Conservation (phyloP, 2,113 vertebrate genomes). For the Coptodon rendalli region DNA sequence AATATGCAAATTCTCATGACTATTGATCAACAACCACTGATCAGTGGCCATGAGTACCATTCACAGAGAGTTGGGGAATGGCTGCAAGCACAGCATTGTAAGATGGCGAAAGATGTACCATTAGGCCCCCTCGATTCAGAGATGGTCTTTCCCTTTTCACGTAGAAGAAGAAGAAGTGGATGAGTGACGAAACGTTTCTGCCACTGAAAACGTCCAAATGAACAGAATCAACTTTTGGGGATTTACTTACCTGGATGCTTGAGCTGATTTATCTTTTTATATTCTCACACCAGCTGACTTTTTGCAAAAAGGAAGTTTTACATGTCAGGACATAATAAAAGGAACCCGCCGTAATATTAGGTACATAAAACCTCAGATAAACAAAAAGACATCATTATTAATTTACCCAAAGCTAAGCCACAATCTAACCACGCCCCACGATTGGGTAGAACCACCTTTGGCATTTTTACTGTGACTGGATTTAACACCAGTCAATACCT, state of each 20-base stretch:
- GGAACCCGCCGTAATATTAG: rapidly evolving
- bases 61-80: background rate
- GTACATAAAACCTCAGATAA: background rate
- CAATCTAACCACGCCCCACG: background rate
- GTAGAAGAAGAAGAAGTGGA: background rate
- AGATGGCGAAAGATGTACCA: rapidly evolving
- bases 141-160: background rate
- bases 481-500: background rate
- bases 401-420: background rate
- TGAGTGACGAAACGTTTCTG: background rate
- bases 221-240: background rate
- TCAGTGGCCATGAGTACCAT: rapidly evolving
- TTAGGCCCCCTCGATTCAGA: background rate
- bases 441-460: background rate
- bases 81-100: background rate
- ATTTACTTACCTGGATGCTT: background rate
- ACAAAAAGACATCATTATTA: background rate
- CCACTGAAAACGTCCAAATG: background rate
- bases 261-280: background rate
- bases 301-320: background rate
- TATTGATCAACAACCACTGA: background rate
- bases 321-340: background rate
- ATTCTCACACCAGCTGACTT: background rate
- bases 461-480: rapidly evolving
- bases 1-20: background rate